Conservation (phyloP, 2,797 vertebrate genomes). For the Mus caroli region DNA sequence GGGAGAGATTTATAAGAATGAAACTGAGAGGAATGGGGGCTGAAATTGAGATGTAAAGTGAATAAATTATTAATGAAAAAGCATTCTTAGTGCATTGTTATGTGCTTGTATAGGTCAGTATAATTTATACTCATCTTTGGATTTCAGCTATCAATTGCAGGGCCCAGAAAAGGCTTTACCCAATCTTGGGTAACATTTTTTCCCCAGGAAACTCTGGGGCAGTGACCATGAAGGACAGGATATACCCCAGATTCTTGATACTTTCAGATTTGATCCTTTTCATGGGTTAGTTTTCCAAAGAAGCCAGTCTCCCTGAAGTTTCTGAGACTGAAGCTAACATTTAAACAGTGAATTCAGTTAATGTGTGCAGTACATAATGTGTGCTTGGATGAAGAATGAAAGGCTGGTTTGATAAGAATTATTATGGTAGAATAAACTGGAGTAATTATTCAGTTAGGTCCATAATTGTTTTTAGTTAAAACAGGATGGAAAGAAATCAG, state of each 20-base stretch:
- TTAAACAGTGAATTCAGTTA: neutral
- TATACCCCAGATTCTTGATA: neutral
- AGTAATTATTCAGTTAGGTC: constrained; percentile 10
- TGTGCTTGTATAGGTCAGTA: neutral
- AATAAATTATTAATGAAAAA: neutral
- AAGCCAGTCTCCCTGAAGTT: neutral
- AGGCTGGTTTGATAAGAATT: constrained; percentile 12
- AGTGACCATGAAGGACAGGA: neutral
- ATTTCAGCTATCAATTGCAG: neutral
- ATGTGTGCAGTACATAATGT: neutral
- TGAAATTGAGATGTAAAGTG: neutral
- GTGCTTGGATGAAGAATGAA: neutral
- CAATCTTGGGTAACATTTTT: neutral
- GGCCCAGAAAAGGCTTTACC: neutral
- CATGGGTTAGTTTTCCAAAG: neutral
- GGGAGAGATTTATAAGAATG: neutral
- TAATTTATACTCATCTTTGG: neutral
- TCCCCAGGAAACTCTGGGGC: neutral
- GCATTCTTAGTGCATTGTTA: neutral
- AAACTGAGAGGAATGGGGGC: neutral
- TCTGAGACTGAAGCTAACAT: neutral
- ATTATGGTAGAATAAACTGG: neutral
- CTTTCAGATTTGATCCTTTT: constrained; percentile 2
- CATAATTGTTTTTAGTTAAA: neutral
- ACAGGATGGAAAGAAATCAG: neutral